phyloP scores from a whole-genome alignment of 1,140 invertebrate genomes.

The Rhopalosiphum maidis region DNA sequence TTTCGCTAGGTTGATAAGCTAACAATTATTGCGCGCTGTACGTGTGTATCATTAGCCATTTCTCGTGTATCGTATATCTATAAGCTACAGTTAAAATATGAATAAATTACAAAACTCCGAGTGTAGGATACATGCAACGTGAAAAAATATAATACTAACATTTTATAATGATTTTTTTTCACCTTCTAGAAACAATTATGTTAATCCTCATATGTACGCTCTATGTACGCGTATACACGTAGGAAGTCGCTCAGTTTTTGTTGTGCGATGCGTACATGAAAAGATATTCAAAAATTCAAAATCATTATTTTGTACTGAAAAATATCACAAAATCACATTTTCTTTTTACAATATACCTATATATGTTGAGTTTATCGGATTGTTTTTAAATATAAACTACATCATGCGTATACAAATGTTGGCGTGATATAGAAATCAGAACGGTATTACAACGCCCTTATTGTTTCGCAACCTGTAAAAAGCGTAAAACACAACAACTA shows the following conservation, averaged over 20 bases:
- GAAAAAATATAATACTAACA: constrained; percentile 2
- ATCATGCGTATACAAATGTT: neutral
- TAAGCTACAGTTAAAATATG: neutral
- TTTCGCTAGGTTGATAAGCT: neutral
- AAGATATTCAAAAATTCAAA: neutral
- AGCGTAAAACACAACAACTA: neutral
- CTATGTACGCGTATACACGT: neutral
- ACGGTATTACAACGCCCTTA: neutral
- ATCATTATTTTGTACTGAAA: neutral
- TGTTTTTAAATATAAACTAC: neutral
- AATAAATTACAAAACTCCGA: neutral
- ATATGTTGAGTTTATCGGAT: neutral
- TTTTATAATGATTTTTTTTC: constrained; percentile 18
- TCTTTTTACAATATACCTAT: neutral
- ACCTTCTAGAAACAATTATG: constrained; percentile 15
- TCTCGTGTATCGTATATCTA: neutral
- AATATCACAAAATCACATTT: neutral
- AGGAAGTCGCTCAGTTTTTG: neutral
- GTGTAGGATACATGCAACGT: neutral
- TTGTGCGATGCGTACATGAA: neutral
- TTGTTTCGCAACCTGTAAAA: neutral
- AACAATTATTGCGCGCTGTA: neutral
- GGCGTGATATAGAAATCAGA: neutral
- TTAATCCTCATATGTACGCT: neutral
- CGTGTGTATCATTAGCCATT: neutral